A percentile compares a stretch with the other conserved stretches of the same genome.
Conservation (phyloP, 1,140 invertebrate species). For the Aphelenchoides avenae region DNA sequence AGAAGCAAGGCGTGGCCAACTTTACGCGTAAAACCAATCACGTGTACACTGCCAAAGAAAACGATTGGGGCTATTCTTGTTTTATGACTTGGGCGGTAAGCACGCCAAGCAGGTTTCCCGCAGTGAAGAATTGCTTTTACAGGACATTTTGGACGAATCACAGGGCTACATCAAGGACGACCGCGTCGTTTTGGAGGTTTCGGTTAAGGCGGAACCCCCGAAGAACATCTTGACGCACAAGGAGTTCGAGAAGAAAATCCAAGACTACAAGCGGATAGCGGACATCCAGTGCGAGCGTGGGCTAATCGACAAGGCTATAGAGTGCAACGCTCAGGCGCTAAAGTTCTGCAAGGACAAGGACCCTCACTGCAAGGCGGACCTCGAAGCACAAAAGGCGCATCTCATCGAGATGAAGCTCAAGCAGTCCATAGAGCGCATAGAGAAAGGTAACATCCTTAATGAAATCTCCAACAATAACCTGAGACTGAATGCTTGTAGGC, state of each 20-base stretch:
- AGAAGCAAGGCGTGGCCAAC: conserved; percentile 52
- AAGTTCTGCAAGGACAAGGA: conserved; percentile 60
- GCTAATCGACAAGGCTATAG: conserved; percentile 56
- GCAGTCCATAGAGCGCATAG: conserved; percentile 56
- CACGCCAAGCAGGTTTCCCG: conserved; percentile 32
- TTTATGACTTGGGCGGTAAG: conserved; percentile 81
- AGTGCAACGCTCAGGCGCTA: conserved; percentile 52
- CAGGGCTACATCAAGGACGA: conserved; percentile 59
- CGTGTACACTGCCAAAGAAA: conserved; percentile 58
- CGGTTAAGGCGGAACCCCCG: conserved; percentile 56
- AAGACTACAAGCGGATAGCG: conserved; percentile 54
- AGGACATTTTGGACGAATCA: conserved; percentile 57
- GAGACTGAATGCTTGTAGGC: conserved; percentile 28
- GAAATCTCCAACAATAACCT: conserved; percentile 14
- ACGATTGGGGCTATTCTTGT: conserved; percentile 65
- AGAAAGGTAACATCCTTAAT: conserved; percentile 45
- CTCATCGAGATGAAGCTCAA: conserved; percentile 57
- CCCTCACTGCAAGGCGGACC: conserved; percentile 44
- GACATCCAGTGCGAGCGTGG: conserved; percentile 55
- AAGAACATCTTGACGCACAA: conserved; percentile 55
- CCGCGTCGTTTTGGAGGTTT: conserved; percentile 52
- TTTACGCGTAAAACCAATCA: conserved; percentile 58
- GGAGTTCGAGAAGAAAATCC: conserved; percentile 57
- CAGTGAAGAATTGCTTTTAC: conserved; percentile 11
- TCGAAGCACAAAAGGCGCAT: conserved; percentile 50